Evolutionary conservation across 2,797 vertebrate species (phyloP), one percentile per base, ranked within the genome.

Genomic region (Acrocephalus scirpaceus): DNA sequence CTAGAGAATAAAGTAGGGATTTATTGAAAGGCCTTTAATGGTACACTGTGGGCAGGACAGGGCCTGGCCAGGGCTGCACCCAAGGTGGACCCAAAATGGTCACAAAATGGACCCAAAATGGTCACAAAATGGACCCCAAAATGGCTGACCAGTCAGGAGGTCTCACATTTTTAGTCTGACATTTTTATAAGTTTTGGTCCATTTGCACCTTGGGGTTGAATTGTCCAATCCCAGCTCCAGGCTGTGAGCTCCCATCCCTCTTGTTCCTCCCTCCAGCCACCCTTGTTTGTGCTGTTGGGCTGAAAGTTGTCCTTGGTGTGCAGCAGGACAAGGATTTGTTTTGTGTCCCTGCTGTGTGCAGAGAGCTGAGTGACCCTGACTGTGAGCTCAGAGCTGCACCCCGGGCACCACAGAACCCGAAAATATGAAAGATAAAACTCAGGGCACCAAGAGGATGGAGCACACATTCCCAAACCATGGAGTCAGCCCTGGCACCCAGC

Each of bases 111-210:
- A n/a, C n/a, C n/a, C n/a, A n/a, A n/a, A n/a, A n/a, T n/a, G n/a
- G n/a, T n/a, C n/a, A n/a, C n/a, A n/a, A n/a, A 23, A 34, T 57
- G 54, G 54, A 11, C 2, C 54, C 10, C 21, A n/a, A 22, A 14
- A n/a, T n/a, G 13, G 53, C 4, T 19, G 2, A 47, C 1, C 8
- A 1, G 21, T 16, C 54, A 34, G 1, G 1, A 57, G 14, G 5
- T 57, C 56, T 57, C 9, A 10, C 56, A 57, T 2, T 57, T 57
- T 57, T 1, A 11, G 5, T 57, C 56, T 57, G 6, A 10, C 56
- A 57, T 2, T 57, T 57, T 57, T 1, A 11, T 34, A 3, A 57
- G n/a, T 57, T 57, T 34, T 23, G 9, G 21, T 57, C n/a, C 22
- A 25, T 57, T 57, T 57, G n/a, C n/a, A 57, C 9, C 0, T 23